Base-by-base conservation (phyloP, 2,113 vertebrate genomes). In the Apaloderma vittatum region DNA sequence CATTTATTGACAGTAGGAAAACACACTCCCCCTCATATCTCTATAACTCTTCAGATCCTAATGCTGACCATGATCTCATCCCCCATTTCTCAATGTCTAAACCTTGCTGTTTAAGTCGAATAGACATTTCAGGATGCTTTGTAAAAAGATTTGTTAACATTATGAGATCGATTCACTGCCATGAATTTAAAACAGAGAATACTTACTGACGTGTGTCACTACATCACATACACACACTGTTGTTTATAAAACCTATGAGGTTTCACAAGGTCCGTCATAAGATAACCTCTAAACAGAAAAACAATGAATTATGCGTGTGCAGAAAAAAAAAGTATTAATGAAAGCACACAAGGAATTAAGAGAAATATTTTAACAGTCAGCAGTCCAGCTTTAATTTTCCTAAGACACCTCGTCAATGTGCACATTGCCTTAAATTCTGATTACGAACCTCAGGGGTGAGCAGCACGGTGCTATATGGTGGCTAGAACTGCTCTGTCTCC, bases 131-230 rank as follows among this genome's bases (percentile, higher is more conserved):
- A 88, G 73, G 57, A 94, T 74, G 87, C 96, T 94, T 94, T 94
- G 84, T 94, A 95, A 97, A 96, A 90, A 96, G 77, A 97, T 97
- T 97, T 97, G 94, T 97, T 97, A 97, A 95, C 87, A 29, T 61
- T 93, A 94, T 93, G 94, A 96, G 94, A 97, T 96, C 15, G 2
- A 81, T 96, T 96, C 82, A 92, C 57, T 94, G 93, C 77, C 95
- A 97, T 97, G 87, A 97, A 98, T 97, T 97, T 96, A 95, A 95
- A 96, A 23, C 17, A 89, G 48, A 96, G 74, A 82, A 85, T 86
- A 86, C n/a, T 94, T 63, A 43, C 58, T 93, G 86, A 93, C 22
- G 6, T 86, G 68, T 86, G 89, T 86, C 95, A 86, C 94, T 90
- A 86, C 29, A 96, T 95, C 89, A 96, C 67, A 86, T 26, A 86